These are phyloP conservation scores for Rugalucina vietnamica DNA, from an alignment of 2,888 invertebrate species.

Conservation along the genomic window DNA sequence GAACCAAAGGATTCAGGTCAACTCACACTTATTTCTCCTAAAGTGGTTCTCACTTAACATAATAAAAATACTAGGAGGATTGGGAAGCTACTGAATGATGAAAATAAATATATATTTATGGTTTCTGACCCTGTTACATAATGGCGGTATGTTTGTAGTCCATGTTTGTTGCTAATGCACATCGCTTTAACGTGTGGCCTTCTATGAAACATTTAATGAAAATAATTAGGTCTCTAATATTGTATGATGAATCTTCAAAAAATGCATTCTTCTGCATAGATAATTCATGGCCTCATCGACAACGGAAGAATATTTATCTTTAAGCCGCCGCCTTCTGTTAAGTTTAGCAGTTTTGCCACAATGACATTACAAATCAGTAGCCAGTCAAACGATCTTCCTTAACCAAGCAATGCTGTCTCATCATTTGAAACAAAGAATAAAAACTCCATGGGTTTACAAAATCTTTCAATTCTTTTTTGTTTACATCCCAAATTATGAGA, in stretches of 20 bases:
- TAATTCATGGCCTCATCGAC: neutral
- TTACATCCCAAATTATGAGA: neutral
- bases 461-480: neutral
- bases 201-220: constrained; percentile 21
- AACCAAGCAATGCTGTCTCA: neutral
- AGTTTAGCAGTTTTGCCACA: neutral
- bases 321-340: neutral
- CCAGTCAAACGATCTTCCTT: neutral
- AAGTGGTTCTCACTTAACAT: too few species aligned
- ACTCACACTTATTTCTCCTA: too few species aligned
- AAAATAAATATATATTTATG: too few species aligned
- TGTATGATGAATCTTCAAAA: constrained; percentile 18
- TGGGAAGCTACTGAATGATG: too few species aligned
- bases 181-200: constrained; percentile 9
- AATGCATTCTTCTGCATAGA: constrained; percentile 22
- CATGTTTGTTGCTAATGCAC: neutral
- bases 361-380: neutral
- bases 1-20: too few species aligned
- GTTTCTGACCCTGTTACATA: too few species aligned
- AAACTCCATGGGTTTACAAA: constrained; percentile 24
- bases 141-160: constrained; percentile 22
- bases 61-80: too few species aligned
- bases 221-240: neutral
- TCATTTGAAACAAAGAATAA: neutral
- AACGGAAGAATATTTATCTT: neutral